Base-by-base conservation (phyloP, 2,797 vertebrate species). In the Pseudochirops corinnae region DNA sequence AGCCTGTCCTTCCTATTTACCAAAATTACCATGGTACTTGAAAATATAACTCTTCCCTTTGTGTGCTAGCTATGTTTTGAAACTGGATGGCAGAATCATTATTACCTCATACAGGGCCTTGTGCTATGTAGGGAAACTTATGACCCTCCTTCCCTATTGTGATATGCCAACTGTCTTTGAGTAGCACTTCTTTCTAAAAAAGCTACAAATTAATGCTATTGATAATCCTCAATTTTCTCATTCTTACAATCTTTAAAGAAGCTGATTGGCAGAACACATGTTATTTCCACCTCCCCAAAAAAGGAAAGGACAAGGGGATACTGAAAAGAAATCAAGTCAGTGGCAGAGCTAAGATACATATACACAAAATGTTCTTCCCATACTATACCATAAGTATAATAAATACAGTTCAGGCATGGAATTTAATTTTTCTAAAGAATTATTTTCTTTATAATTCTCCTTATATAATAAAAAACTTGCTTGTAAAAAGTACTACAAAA, bases 21-120 rank as follows among this genome's bases (percentile, higher is more conserved):
- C 74, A 95, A 93, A 96, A 96, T 95, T 95, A 95, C 95, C 33
- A 97, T 2, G 0, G 7, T 16, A 92, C n/a, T 96, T 95, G 95
- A 56, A 60, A 95, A 92, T 53, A 82, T 55, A 60, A 93, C 93
- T 29, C 10, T 24, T 55, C 2, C 53, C 50, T 93, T 94, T 87
- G 56, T 91, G 96, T 50, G 53, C 55, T 56, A 95, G 33, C 5
- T 91, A 95, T 94, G 92, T 55, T 95, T 92, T 96, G 74, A 82
- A 93, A 96, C 91, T 67, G 5, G 57, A 92, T 55, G 33, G 16
- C 74, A 29, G 62, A 97, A 92, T 82, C 90, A 95, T 91, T 93
- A 92, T 55, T 55, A 96, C 74, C 26, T 96, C 33, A 82, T 21
- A 46, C 60, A 67, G 62, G 94, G 62, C 52, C 0, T 93, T 24